Evolutionary conservation across 2,113 vertebrate genomes (phyloP), one percentile per base, ranked within the genome.

Genomic region (Percina caprodes): DNA sequence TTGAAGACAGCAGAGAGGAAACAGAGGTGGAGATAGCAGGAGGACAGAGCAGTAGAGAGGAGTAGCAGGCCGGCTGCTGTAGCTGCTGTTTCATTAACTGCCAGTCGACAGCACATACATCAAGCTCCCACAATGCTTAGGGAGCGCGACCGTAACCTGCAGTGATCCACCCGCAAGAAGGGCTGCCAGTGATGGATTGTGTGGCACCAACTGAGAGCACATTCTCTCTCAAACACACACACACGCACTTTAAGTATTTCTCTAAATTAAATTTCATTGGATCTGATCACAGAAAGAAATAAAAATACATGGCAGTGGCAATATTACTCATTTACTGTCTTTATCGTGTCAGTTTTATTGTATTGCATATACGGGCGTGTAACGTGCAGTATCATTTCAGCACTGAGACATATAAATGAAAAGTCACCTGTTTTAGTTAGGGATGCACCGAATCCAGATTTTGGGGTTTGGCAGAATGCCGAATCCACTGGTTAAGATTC

Each of bases 71-170:
- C 1, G 33, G 65, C 63, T 69, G 80, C 79, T 84, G 74, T 59
- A 70, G 89, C 91, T 90, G 92, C 86, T 89, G 89, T 94, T 93
- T 94, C 92, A 95, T 94, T 93, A 93, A 94, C 93, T 92, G 88
- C 86, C 77, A 74, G 72, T 46, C 80, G 92, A 91, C 89, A 93
- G 91, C 91, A 94, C 89, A 94, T 94, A 95, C 91, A 94, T 94
- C 92, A 94, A 88, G 88, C 76, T 89, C 85, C 88, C 88, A 83
- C 88, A 91, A 93, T 92, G 86, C 91, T 88, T 84, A 75, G 86
- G 86, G 90, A 93, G 87, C 77, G 79, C 84, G 85, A 87, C 86
- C 76, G 70, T 91, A 91, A 94, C 87, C 85, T 87, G 87, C 86
- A 92, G 89, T 80, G 87, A 91, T 89, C 89, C 83, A 83, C 86